Conservation (phyloP, 1,140 invertebrate genomes). For the Pararge aegeria region DNA sequence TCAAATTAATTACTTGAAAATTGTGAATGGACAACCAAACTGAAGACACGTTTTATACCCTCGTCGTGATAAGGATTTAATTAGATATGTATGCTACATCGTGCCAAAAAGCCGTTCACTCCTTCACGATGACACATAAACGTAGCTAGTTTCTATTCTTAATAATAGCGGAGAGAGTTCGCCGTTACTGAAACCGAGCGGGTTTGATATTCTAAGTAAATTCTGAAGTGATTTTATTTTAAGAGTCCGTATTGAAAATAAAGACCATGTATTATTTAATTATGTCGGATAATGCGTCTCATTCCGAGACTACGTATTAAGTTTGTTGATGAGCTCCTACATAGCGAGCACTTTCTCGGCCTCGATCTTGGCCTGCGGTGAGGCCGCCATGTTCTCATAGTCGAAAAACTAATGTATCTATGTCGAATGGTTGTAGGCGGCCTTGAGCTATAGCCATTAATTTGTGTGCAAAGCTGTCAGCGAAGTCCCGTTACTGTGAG, state of each 20-base stretch:
- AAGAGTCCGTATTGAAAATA: background rate
- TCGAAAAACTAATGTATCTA: constrained; percentile 73
- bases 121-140: constrained; percentile 27
- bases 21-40: constrained; percentile 56
- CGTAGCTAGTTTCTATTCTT: constrained; percentile 10
- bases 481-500: constrained; percentile 62
- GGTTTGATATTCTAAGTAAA: constrained; percentile 7
- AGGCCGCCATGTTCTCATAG: constrained; percentile 66
- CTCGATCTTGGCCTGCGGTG: constrained; percentile 57
- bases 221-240: constrained; percentile 9
- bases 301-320: constrained; percentile 1
- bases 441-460: constrained; percentile 74
- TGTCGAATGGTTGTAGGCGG: constrained; percentile 74
- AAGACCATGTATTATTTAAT: constrained; percentile 10
- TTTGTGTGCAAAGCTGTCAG: constrained; percentile 70
- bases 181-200: constrained; percentile 28
- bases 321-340: constrained; percentile 32
- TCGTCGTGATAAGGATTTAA: constrained; percentile 55
- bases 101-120: constrained; percentile 32
- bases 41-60: constrained; percentile 36
- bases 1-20: constrained; percentile 67
- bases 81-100: constrained; percentile 50
- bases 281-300: constrained; percentile 2
- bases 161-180: constrained; percentile 15
- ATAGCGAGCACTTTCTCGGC: constrained; percentile 62